Evolutionary conservation across 2,797 vertebrate species (phyloP).

Genomic region (Myotis planiceps): DNA sequence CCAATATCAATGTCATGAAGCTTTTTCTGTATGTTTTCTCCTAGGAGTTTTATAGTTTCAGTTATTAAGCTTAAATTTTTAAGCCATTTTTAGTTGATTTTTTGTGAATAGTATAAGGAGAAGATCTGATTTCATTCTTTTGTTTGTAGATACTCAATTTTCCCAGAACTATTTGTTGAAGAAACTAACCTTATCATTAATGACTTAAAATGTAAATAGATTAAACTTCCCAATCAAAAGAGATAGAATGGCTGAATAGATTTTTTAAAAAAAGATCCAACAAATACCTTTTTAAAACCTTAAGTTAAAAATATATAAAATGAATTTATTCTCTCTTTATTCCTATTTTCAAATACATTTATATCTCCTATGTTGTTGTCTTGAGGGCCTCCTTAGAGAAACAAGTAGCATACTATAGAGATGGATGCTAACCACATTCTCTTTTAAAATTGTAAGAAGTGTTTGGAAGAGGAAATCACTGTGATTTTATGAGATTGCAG

Average conservation of each 20-base stretch:
- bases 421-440: neutral
- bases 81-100: neutral
- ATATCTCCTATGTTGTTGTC: neutral
- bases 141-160: neutral
- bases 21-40: neutral
- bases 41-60: neutral
- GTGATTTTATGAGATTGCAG: neutral
- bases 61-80: neutral
- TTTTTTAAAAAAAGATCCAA: neutral
- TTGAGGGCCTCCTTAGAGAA: neutral
- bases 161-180: neutral
- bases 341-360: slow-evolving; percentile 26
- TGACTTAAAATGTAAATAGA: neutral
- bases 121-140: neutral
- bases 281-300: neutral
- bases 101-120: neutral
- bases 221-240: neutral
- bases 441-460: neutral
- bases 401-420: neutral
- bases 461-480: neutral
- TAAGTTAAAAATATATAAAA: neutral
- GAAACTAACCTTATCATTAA: neutral
- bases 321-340: neutral
- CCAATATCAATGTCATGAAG: neutral
- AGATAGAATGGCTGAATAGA: neutral